Evolutionary conservation across 2,888 invertebrate genomes (phyloP), one percentile per base, ranked within the genome.

Genomic region (Charanyca ferruginea): DNA sequence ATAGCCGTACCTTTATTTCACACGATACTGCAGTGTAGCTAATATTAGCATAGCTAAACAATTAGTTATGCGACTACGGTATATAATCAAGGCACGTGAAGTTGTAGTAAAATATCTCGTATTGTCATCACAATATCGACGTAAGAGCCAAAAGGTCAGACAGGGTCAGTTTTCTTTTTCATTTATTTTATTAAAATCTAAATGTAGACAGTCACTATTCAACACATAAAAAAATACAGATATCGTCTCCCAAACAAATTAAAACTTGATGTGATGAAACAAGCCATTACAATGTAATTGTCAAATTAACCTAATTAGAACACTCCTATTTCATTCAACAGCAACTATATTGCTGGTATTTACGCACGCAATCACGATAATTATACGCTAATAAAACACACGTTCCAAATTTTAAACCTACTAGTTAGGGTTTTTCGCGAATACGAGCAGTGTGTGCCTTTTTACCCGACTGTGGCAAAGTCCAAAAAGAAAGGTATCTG

Each of bases 21-120:
- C 13, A 13, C 28, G n/a, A 48, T 22, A 63, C 13, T 25, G 23
- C 18, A 25, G 35, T 44, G 44, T n/a, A 52, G 52, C 23, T 13
- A 42, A 42, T 45, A 45, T 66, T 66, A 45, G 35, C 55, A 25
- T 35, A 54, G 11, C 54, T 18, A 35, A 65, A 22, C 42, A 64
- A 52, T 42, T 52, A 9, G 18, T 38, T 55, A 16, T 38, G 28
- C 67, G n/a, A 45, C 44, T 54, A 38, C 18, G 25, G 32, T 55
- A 28, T 66, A 28, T 45, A 66, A 38, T 45, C 25, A 55, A 25
- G 66, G 44, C 22, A 45, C 13, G 54, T 28, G 4, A 22, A n/a
- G 22, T 18, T 54, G 20, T 44, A 44, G 44, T 28, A 38, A n/a
- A 54, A 55, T 55, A 45, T 41, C 9, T 16, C 18, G 11, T 53